Base-by-base conservation (phyloP, 2,797 vertebrate genomes). In the Gallinago solitaria region DNA sequence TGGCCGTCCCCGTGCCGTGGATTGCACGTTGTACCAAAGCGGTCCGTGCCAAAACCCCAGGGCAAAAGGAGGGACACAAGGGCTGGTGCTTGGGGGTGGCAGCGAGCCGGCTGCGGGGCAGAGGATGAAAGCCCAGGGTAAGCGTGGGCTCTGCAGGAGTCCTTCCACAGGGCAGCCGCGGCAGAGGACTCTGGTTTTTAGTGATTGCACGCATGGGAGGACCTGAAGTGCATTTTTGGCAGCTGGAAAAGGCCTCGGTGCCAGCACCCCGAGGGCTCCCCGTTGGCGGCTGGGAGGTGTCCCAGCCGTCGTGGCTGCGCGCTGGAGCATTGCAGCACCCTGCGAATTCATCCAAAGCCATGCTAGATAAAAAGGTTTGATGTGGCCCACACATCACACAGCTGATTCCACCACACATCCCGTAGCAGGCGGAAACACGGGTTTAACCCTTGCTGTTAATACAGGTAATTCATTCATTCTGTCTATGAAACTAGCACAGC, bases 341-440 rank as follows among this genome's bases (percentile, higher is more conserved):
- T 78, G 53, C 23, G 37, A 74, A 56, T 75, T 64, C 61, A 41
- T 50, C 75, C 47, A 14, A 1, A 89, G 39, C 45, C 15, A 1
- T 3, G 33, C 24, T 2, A 10, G 23, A 33, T 33, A 69, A 75
- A 91, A 30, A 23, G 11, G 3, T 89, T 65, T 61, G 39, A 28
- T 11, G 32, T 20, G 33, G 16, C 25, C n/a, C 11, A 7, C 18
- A 8, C 35, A 56, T 25, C 39, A 6, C 76, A 12, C 33, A 70
- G 43, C 37, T 73, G 41, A 32, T 43, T 54, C 33, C 50, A 67
- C 61, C 41, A 28, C 63, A 33, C 17, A 21, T 41, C 35, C 39
- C 2, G 0, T 45, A n/a, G 33, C 2, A 9, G 5, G 45, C 23
- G 39, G 43, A 48, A 82, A 69, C 1, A 1, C 1, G 3, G 30